Evolutionary conservation across 2,797 vertebrate species (phyloP), one percentile per base, ranked within the genome.

Genomic region (Sebastes aleutianus): DNA sequence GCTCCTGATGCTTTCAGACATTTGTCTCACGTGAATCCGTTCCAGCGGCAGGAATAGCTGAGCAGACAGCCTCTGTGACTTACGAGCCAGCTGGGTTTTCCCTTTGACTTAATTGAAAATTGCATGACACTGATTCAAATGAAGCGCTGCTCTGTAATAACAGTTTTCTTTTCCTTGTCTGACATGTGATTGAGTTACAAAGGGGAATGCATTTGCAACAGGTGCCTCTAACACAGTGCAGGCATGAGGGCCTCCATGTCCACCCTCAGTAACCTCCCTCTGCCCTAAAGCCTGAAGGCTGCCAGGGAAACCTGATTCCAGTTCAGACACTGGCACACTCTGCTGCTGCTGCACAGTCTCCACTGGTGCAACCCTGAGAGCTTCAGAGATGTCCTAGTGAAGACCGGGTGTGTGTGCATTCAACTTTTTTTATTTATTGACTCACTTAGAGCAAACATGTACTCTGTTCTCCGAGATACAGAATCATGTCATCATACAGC

Each of bases 131-230:
- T 88, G 87, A 93, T 94, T 93, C 89, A 92, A 92, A 94, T 91
- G 89, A 93, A 93, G 89, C 71, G 56, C 79, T 79, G 77, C 80
- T 92, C 88, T 95, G 85, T 79, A 93, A 94, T 94, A 95, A 95
- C 91, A 93, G 89, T 96, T 95, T 95, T 94, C 90, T 93, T 95
- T 95, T 88, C 86, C 91, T 90, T 91, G 91, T 85, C 89, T 89
- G 86, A 93, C 90, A 87, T 94, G 91, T 94, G 94, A 94, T 94
- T 93, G 90, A 93, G 92, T 95, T 95, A 94, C 94, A 94, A 94
- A 94, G 87, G 91, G 86, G 92, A 94, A 94, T 93, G 93, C 87
- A 89, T 95, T 92, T 93, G 91, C 93, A 95, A 96, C 95, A 96
- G 95, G 95, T 96, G 95, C 93, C 88, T 88, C 84, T 89, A 92